Conservation (phyloP, 30 jellyfish, hydroid and myxozoan species). For the Cassiopea xamachana region DNA sequence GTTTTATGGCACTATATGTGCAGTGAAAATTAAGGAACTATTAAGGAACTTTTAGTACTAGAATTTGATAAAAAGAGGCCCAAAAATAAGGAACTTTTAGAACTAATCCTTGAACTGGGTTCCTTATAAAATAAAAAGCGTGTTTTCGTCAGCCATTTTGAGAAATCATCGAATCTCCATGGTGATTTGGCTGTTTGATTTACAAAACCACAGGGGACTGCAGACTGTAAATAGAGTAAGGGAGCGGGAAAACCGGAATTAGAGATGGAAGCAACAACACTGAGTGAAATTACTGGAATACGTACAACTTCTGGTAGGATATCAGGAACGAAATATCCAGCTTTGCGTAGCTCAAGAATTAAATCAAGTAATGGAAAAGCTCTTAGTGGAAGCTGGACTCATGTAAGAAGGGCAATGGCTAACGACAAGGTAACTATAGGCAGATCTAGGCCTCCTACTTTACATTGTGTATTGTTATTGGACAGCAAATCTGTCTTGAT, state of each 20-base stretch:
- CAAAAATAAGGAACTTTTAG: no score
- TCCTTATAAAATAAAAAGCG: no score
- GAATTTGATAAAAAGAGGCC: no score
- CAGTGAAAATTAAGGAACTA: no score
- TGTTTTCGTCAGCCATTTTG: slow-evolving; percentile 20
- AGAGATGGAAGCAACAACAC: slow-evolving; percentile 45
- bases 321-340: slow-evolving; percentile 59
- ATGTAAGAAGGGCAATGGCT: slow-evolving; percentile 70
- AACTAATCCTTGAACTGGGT: no score
- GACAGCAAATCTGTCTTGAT: no score
- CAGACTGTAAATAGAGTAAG: slow-evolving; percentile 11
- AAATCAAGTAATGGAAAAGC: slow-evolving; percentile 20
- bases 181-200: slow-evolving; percentile 56
- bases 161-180: slow-evolving; percentile 59
- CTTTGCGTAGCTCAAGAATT: slow-evolving; percentile 62
- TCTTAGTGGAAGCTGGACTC: slow-evolving; percentile 77
- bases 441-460: no score
- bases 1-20: no score
- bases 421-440: slow-evolving; percentile 50
- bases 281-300: slow-evolving; percentile 51
- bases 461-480: no score
- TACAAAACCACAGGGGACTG: slow-evolving; percentile 63
- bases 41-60: no score
- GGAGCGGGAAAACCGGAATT: slow-evolving; percentile 37
- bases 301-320: slow-evolving; percentile 50